Percentiles rank a stretch among this genome's conserved stretches.
Evolutionary conservation across 2,888 invertebrate genomes (phyloP).

Genomic region (Cremastobaeus sp.): DNA sequence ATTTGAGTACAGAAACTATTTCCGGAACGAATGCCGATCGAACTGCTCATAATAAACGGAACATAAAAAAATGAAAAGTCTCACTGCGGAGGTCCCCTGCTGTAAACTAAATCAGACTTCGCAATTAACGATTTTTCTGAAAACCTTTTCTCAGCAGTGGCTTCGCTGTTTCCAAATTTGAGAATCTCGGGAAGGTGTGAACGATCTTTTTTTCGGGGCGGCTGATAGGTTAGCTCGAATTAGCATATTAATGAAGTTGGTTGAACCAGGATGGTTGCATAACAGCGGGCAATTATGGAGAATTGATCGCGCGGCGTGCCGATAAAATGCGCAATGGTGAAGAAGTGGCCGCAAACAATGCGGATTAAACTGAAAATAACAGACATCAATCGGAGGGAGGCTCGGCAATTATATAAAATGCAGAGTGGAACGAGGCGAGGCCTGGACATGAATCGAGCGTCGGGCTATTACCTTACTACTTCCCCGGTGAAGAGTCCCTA

Average conservation of each 20-base stretch:
- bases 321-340: conserved; percentile 32
- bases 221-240: conserved; percentile 27
- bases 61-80: too few species aligned
- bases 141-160: conserved; percentile 17
- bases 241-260: conserved; percentile 20
- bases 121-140: too few species aligned
- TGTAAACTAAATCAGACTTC: too few species aligned
- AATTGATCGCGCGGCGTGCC: conserved; percentile 12
- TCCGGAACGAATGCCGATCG: too few species aligned
- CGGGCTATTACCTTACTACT: conserved; percentile 54
- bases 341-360: conserved; percentile 37
- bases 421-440: conserved; percentile 42
- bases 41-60: too few species aligned
- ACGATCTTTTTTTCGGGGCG: not conserved
- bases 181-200: conserved; percentile 1
- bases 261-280: conserved; percentile 29
- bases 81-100: too few species aligned
- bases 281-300: conserved; percentile 17
- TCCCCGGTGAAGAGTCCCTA: conserved; percentile 58
- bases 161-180: conserved; percentile 4
- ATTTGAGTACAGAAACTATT: too few species aligned
- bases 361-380: conserved; percentile 39
- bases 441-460: conserved; percentile 55
- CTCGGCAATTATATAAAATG: conserved; percentile 45
- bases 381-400: conserved; percentile 16